Base-by-base conservation (phyloP, 37 sponge, comb jelly and placozoan genomes). In the Spongilla lacustris region DNA sequence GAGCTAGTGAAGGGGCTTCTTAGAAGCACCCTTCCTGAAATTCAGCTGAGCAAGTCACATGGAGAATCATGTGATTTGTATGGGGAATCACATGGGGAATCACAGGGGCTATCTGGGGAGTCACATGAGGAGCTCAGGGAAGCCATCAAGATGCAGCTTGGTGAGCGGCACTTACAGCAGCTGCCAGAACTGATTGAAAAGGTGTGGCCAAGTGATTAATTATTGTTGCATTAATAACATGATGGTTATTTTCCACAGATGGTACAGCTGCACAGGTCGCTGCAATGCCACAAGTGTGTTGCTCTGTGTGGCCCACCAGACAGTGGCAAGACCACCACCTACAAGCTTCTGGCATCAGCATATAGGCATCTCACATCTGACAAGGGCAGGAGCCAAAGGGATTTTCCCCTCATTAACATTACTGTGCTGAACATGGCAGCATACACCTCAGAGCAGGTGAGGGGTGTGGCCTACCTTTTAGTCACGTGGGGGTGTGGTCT, bases 291-390 rank as follows among this genome's bases (percentile, higher is more conserved):
- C 68, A 49, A 32, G 4, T 83, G 81, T 71, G 88, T 84, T 0
- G 36, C 88, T 0, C 77, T 94, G 31, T 28, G 66, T 38, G 94
- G 94, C 27, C 77, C 78, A 25, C 49, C 48, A 36, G 73, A 78
- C n/a, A 78, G 78, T 66, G 91, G 94, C 49, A 94, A 87, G 82
- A 87, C 88, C 29, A 84, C 92, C 3, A n/a, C 66, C 26, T 85
- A 75, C 68, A 50, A 33, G 1, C 66, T 69, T 21, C 77, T 94
- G 36, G 81, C 85, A 10, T 79, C 89, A 49, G 92, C 94, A 14
- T 94, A 90, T 36, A 78, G 37, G 24, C 66, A 76, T 19, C 19
- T 36, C 27, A 83, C 34, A 3, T 73, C 36, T 24, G 66, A 22
- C 35, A 49, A 26, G 73, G 32, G 21, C 2, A 71, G 32, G 10